A percentile compares a stretch with the other conserved stretches of the same genome.
Evolutionary conservation across 2,797 vertebrate species (phyloP).

Genomic region (Mormyrops boulengeri): DNA sequence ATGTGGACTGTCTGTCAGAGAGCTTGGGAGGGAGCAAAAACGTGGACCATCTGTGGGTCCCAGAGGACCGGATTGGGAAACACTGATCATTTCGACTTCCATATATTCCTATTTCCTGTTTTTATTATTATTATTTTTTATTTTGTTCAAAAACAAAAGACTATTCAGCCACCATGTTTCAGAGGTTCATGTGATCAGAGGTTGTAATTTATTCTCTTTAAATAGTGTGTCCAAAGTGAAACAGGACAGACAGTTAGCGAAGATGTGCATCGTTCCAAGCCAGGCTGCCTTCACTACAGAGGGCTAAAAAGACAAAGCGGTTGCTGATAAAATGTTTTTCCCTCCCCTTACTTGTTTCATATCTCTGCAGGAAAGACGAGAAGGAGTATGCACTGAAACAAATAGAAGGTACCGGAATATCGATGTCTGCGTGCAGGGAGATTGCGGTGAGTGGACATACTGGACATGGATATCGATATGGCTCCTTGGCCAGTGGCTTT

Average conservation of each 20-base stretch:
- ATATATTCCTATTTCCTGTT: neutral
- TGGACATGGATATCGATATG: neutral
- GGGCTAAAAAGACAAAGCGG: neutral
- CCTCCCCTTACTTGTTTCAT: neutral
- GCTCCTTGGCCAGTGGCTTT: neutral
- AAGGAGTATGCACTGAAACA: constrained; percentile 99
- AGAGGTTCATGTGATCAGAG: neutral
- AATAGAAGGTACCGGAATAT: constrained; percentile 99
- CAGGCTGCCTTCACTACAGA: neutral
- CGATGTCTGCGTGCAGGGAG: constrained; percentile 98
- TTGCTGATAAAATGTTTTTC: neutral
- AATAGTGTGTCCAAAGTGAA: neutral
- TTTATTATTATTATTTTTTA: neutral
- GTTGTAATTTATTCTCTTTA: neutral
- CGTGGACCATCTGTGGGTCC: neutral
- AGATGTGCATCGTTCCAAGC: neutral
- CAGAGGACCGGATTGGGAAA: neutral
- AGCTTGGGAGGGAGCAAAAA: neutral
- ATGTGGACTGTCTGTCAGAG: too few species aligned
- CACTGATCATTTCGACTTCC: neutral
- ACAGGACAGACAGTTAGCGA: neutral
- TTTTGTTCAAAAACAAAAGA: neutral
- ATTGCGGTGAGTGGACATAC: constrained; percentile 83
- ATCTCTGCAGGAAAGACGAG: constrained; percentile 82
- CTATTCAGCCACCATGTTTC: neutral